Evolutionary conservation across 2,888 invertebrate species (phyloP).

Genomic region (Apodemia mormo): DNA sequence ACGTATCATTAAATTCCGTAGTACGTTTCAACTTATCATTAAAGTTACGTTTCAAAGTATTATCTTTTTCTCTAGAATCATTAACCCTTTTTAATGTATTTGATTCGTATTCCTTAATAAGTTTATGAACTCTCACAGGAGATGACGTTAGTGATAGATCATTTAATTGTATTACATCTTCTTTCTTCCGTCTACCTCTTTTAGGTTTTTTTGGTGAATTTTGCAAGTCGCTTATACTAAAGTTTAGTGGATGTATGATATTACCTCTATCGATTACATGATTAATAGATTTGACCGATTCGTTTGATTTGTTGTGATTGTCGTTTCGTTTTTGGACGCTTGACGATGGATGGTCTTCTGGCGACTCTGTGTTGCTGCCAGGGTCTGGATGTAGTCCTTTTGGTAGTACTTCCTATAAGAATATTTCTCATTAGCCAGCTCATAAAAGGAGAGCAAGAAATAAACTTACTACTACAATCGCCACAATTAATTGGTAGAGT

Average conservation of each 20-base stretch:
- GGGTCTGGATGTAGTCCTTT: conserved; percentile 76
- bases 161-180: conserved; percentile 64
- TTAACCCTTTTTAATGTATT: conserved; percentile 84
- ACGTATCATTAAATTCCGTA: conserved; percentile 1
- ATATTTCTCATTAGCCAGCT: background rate
- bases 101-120: conserved; percentile 53
- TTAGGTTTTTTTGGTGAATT: conserved; percentile 63
- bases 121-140: conserved; percentile 64
- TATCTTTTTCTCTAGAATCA: conserved; percentile 84
- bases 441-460: no score
- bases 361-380: conserved; percentile 86
- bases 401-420: conserved; percentile 74
- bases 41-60: conserved; percentile 78
- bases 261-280: conserved; percentile 65
- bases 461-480: no score
- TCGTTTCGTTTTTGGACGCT: conserved; percentile 61
- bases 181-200: conserved; percentile 61
- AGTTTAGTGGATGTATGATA: conserved; percentile 75
- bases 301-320: conserved; percentile 60
- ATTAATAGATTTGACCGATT: conserved; percentile 61
- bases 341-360: conserved; percentile 80
- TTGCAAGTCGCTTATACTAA: conserved; percentile 74
- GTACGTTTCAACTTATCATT: conserved; percentile 82
- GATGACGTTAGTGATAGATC: conserved; percentile 65
- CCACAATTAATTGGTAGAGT: background rate